phyloP scores from a whole-genome alignment of 2,797 vertebrate species.

The Euthynnus affinis region DNA sequence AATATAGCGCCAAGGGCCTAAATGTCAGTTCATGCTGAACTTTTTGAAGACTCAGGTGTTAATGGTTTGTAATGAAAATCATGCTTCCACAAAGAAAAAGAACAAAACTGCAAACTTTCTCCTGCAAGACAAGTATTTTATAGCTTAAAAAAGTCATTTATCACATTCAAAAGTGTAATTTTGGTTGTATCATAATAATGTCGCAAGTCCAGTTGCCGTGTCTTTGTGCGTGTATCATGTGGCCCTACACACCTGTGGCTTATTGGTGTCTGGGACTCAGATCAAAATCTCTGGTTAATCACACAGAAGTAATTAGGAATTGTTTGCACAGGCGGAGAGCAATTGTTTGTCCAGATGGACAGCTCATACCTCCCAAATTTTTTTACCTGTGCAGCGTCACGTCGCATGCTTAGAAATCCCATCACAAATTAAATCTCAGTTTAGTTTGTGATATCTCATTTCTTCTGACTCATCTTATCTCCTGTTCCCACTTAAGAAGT shows the following conservation, averaged over 20 bases:
- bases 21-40: too few relatives aligned
- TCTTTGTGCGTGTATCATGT: conserved; percentile 14
- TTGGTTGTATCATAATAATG: conserved; percentile 13
- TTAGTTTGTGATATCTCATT: conserved; percentile 73
- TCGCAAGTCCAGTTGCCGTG: conserved; percentile 13
- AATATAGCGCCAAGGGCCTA: neutral
- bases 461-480: conserved; percentile 74
- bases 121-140: neutral
- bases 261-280: conserved; percentile 62
- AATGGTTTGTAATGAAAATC: conserved; percentile 9
- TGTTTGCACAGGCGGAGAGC: conserved; percentile 78
- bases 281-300: conserved; percentile 79
- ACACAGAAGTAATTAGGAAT: conserved; percentile 79
- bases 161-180: neutral
- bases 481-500: conserved; percentile 73
- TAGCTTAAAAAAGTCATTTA: neutral
- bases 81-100: too few relatives aligned
- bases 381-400: conserved; percentile 62
- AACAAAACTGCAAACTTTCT: neutral
- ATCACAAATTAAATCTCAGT: conserved; percentile 80
- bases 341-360: conserved; percentile 79
- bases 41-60: neutral
- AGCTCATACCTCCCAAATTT: conserved; percentile 66
- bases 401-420: conserved; percentile 62
- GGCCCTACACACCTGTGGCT: conserved; percentile 67